Base-by-base conservation (phyloP, 1,140 invertebrate genomes). In the Acyrthosiphon pisum region DNA sequence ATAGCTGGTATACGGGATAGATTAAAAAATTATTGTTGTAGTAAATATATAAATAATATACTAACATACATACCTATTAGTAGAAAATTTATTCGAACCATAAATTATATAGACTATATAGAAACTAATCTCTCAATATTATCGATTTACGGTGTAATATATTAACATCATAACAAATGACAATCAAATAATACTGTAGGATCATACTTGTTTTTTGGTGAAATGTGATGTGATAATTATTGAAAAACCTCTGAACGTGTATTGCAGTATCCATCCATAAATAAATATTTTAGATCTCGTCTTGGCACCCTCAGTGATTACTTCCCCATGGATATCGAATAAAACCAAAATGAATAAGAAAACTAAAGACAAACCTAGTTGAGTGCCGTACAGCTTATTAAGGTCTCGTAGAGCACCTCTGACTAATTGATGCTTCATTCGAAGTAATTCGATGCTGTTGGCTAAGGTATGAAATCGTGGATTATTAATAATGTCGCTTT, bases 131-230 rank as follows among this genome's bases (percentile, higher is more conserved):
- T 60, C 26, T 68, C 11, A n/a, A 68, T n/a, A 0, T 68, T n/a
- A 14, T 68, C 11, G 30, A 76, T 76, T 35, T n/a, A 76, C 0
- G 60, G 60, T 18, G 14, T 60, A 68, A 68, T 68, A 68, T 68
- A n/a, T n/a, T 76, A 18, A 53, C 50, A 53, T 22, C 20, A 53
- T 53, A 53, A 53, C 6, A 53, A n/a, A 76, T 76, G 9, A 23
- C 14, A 37, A 37, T 81, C 35, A 81, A 81, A 46, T 48, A 87
- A 87, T 48, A n/a, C 7, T 84, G 4, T 6, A 44, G n/a, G n/a
- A n/a, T n/a, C 87, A 11, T 86, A 93, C 91, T 53, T 93, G 91
- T 93, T 93, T 84, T 30, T 81, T 93, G 2, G 91, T 93, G 0
- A 56, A 30, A 44, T 93, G 50, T 26, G 81, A 53, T 14, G 48